phyloP scores from a whole-genome alignment of 2,113 vertebrate genomes.

The Syngnathus floridae region DNA sequence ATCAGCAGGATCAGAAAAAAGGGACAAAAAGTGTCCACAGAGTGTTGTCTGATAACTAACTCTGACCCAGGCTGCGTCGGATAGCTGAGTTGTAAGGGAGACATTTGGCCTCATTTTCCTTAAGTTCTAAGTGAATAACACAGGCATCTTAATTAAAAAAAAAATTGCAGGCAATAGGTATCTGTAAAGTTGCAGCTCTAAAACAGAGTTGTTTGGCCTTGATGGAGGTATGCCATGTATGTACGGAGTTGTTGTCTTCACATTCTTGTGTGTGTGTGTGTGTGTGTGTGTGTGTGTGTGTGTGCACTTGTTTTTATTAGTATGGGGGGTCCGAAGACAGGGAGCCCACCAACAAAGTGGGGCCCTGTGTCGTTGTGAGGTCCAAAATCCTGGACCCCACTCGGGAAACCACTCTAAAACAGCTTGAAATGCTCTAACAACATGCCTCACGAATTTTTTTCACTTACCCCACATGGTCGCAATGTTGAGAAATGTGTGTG shows the following conservation, averaged over 20 bases:
- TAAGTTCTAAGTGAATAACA: not conserved
- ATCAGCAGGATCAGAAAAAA: not conserved
- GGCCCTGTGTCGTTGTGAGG: no score
- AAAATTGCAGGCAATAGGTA: not conserved
- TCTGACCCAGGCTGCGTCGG: not conserved
- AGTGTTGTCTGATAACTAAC: not conserved
- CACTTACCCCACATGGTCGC: no score
- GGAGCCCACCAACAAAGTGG: constrained; percentile 15
- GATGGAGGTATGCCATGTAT: not conserved
- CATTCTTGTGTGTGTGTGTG: not conserved
- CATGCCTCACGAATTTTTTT: no score
- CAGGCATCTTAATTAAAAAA: not conserved
- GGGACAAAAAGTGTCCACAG: not conserved
- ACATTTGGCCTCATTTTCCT: not conserved
- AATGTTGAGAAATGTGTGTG: no score
- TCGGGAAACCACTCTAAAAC: no score
- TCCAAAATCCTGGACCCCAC: no score
- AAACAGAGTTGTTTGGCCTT: constrained; percentile 3
- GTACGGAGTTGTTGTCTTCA: not conserved
- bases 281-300: not conserved
- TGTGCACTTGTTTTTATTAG: not conserved
- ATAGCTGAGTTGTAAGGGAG: not conserved
- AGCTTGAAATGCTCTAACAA: no score
- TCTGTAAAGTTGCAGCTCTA: not conserved
- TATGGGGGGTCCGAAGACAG: no score